Evolutionary conservation across 2,113 vertebrate genomes (phyloP).

Genomic region (Heteronetta atricapilla): DNA sequence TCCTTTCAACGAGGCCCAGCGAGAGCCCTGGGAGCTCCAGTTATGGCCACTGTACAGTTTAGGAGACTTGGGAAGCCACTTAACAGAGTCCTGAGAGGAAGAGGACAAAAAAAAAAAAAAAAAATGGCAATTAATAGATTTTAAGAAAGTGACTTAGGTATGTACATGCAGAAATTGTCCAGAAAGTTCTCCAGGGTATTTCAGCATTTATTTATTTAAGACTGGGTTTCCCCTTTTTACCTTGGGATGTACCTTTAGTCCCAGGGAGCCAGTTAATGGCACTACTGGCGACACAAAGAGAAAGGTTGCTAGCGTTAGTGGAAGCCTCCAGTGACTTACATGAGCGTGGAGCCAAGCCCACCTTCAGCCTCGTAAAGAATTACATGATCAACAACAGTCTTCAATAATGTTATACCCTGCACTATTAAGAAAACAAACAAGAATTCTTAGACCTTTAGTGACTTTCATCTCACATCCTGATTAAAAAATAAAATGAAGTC

Average conservation of each 20-base stretch:
- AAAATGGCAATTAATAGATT: not conserved
- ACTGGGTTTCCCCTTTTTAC: not conserved
- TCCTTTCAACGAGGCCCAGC: slow-evolving; percentile 65
- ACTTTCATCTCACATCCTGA: fast-evolving
- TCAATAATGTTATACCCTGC: not conserved
- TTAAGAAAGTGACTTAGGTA: not conserved
- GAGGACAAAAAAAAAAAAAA: not conserved
- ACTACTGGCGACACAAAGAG: not conserved
- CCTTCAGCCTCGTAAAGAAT: not conserved
- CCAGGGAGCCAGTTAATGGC: not conserved
- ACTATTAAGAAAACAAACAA: not conserved
- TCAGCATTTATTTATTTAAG: not conserved
- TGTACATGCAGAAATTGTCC: not conserved
- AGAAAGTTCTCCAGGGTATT: not conserved
- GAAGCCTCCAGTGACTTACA: not conserved
- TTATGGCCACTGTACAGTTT: slow-evolving; percentile 65
- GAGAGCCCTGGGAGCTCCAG: slow-evolving; percentile 73
- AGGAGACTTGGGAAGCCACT: slow-evolving; percentile 72
- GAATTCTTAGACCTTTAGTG: not conserved
- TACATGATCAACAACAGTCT: not conserved
- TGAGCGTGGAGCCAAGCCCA: not conserved
- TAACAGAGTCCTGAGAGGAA: slow-evolving; percentile 54
- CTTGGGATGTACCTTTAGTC: not conserved
- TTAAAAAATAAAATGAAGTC: not conserved
- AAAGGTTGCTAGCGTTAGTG: not conserved